Evolutionary conservation across 2,113 vertebrate genomes (phyloP).

Genomic region (Falco punctatus): DNA sequence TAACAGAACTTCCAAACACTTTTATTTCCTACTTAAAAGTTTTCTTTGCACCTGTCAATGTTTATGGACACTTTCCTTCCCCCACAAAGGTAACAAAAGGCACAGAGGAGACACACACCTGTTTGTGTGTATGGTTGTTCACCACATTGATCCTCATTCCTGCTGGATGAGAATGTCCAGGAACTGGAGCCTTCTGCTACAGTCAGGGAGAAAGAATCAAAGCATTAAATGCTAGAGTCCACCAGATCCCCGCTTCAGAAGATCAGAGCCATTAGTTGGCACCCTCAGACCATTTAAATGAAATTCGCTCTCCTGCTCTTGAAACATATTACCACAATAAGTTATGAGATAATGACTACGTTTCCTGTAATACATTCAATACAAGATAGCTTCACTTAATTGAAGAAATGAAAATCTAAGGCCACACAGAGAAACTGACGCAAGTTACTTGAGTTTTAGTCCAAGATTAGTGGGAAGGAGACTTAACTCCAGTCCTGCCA

Average conservation of each 20-base stretch:
- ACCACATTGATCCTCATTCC: constrained; percentile 85
- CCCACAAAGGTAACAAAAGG: not conserved
- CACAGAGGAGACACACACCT: constrained; percentile 58
- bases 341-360: not conserved
- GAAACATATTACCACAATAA: not conserved
- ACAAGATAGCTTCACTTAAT: not conserved
- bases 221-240: not conserved
- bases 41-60: not conserved
- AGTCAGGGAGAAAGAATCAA: constrained; percentile 43
- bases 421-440: not conserved
- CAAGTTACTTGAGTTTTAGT: not conserved
- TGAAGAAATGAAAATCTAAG: not conserved
- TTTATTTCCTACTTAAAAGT: not conserved
- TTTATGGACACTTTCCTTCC: not conserved
- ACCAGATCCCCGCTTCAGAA: not conserved
- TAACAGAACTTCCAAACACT: not conserved
- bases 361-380: not conserved
- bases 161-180: constrained; percentile 72
- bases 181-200: constrained; percentile 74
- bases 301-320: not conserved
- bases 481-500: not conserved
- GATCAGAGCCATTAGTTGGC: not conserved
- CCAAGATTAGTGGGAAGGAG: not conserved
- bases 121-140: constrained; percentile 79
- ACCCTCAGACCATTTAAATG: not conserved